Base-by-base conservation (phyloP, 2,797 vertebrate species). In the Cirrhinus molitorella region DNA sequence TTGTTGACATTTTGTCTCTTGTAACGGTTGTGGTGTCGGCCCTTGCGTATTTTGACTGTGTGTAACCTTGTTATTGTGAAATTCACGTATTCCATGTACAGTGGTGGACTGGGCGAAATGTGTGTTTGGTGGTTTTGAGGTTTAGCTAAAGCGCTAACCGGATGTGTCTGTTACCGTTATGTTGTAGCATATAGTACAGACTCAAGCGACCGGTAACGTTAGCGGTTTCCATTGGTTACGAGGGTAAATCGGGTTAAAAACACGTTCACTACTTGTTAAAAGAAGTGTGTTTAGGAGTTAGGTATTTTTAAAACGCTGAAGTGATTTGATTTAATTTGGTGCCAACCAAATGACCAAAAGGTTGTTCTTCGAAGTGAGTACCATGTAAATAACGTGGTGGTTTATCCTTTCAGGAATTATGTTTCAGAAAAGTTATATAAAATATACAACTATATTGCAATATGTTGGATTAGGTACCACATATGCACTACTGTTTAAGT, bases 71-170 rank as follows among this genome's bases (percentile, higher is more conserved):
- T 59, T 23, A 0, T 45, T 21, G n/a, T 57, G 37, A n/a, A 5
- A n/a, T 72, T 34, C 7, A 75, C 7, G 1, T 45, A 12, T 9
- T 21, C 1, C 2, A 19, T 0, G 14, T 0, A 7, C 7, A 5
- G 12, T 25, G 4, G 10, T 9, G 0, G 16, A 5, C 2, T 12
- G 4, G 19, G 9, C 1, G 21, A 11, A 9, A 14, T n/a, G 6
- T 34, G 17, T 47, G 7, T 23, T 37, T 1, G 5, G 4, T 37
- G 16, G 21, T 6, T 25, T 14, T 31, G 9, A 51, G 16, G 57
- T 65, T 73, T 16, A 37, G 77, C 77, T 25, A 14, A 11, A 4
- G 43, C 21, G 63, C 63, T 67, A 80, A 68, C 65, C 47, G 47
- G 77, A 67, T 53, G 63, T 40, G 63, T 8, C 19, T 11, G 9